Evolutionary conservation across 2,797 vertebrate genomes (phyloP).

Genomic region (Crenuchus spilurus): DNA sequence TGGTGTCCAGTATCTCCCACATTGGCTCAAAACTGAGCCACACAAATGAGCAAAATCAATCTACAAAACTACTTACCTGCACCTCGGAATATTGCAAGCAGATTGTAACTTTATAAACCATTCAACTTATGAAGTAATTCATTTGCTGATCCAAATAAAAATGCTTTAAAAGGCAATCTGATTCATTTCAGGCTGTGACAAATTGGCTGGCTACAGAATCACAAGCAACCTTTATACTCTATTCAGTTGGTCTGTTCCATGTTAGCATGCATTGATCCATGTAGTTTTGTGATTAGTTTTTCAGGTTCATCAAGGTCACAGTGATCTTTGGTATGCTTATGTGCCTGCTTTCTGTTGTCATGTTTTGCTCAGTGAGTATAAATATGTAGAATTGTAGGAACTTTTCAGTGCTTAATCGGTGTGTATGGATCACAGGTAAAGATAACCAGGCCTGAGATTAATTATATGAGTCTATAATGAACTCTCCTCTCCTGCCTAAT

Average conservation of each 20-base stretch:
- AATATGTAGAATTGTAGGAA: slow-evolving; percentile 19
- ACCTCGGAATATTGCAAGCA: neutral
- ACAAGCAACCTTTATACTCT: neutral
- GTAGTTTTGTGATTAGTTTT: neutral
- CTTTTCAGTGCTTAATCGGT: neutral
- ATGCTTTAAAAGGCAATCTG: neutral
- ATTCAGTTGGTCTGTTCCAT: slow-evolving; percentile 8
- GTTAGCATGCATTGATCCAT: neutral
- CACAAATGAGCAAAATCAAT: neutral
- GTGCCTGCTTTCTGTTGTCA: slow-evolving; percentile 5
- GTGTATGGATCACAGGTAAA: slow-evolving; percentile 53
- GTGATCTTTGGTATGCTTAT: slow-evolving; percentile 13
- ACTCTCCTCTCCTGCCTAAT: slow-evolving; percentile 47
- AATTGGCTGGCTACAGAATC: neutral
- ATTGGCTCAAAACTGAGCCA: neutral
- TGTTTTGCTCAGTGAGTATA: slow-evolving; percentile 12
- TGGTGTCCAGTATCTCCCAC: neutral
- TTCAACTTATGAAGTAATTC: neutral
- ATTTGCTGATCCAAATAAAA: neutral
- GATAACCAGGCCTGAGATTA: slow-evolving; percentile 50
- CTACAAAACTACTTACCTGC: neutral
- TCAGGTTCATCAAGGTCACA: slow-evolving; percentile 2
- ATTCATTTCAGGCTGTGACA: neutral
- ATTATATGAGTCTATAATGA: slow-evolving; percentile 47
- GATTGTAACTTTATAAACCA: too few relatives aligned